Conservation (phyloP, 2,113 vertebrate genomes). For the Pseudopodoces humilis region DNA sequence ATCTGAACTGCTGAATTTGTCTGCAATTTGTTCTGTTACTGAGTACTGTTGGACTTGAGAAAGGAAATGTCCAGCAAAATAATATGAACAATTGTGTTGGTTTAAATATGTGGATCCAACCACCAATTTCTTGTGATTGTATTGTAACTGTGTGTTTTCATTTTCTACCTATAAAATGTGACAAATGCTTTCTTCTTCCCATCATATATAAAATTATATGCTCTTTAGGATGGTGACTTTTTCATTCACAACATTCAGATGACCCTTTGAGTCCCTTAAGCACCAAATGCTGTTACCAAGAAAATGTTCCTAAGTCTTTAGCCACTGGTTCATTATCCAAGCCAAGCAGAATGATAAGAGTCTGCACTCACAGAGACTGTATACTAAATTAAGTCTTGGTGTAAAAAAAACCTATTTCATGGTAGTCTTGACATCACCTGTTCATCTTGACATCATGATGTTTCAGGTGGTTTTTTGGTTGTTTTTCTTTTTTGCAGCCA, state of each 20-base stretch:
- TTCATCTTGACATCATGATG: not conserved
- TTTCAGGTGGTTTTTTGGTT: not conserved
- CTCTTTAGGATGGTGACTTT: not conserved
- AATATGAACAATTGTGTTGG: not conserved
- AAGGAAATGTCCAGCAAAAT: not conserved
- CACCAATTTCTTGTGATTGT: not conserved
- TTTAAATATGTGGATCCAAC: not conserved
- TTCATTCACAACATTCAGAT: not conserved
- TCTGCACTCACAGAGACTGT: not conserved
- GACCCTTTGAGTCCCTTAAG: not conserved
- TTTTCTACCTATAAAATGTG: not conserved
- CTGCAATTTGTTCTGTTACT: not conserved
- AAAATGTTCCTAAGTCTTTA: not conserved
- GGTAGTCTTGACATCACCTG: not conserved
- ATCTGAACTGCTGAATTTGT: not conserved
- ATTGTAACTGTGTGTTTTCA: not conserved
- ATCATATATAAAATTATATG: not conserved
- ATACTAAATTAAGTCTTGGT: not conserved
- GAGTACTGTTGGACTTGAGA: not conserved
- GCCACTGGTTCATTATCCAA: not conserved
- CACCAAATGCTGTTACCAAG: not conserved
- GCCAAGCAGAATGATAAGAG: not conserved
- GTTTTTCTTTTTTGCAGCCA: not conserved
- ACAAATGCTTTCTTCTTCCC: not conserved
- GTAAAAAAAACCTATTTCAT: not conserved